These are phyloP conservation scores for Tenodera sinensis DNA, from an alignment of 2,888 invertebrate species.

Conservation along the genomic window DNA sequence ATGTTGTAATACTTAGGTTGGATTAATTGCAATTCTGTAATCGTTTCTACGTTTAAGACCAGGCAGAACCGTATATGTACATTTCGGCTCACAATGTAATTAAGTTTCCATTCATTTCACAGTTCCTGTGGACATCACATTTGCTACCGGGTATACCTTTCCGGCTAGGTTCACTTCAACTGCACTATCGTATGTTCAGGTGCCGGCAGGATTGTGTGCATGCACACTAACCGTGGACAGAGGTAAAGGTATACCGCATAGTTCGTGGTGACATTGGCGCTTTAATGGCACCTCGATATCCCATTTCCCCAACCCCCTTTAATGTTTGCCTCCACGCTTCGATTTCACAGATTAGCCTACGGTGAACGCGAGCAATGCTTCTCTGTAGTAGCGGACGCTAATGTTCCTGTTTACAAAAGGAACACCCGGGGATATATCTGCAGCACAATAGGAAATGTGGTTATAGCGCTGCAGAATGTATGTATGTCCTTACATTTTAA, in stretches of 20 bases:
- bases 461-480: neutral
- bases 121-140: neutral
- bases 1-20: too few relatives aligned
- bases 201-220: neutral
- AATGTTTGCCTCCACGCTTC: neutral
- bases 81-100: too few relatives aligned
- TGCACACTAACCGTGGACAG: neutral
- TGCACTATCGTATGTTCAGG: neutral
- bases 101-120: too few relatives aligned
- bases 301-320: neutral
- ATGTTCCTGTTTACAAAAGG: neutral
- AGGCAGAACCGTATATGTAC: too few relatives aligned
- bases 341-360: neutral
- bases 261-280: neutral
- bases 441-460: neutral
- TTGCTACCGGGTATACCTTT: neutral
- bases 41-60: too few relatives aligned
- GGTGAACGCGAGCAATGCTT: neutral
- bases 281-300: neutral
- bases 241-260: neutral
- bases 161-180: neutral
- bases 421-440: neutral
- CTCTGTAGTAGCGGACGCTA: neutral
- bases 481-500: neutral
- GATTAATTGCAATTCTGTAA: too few relatives aligned